Evolutionary conservation across 2,888 invertebrate genomes (phyloP).

Genomic region (Dione juno): DNA sequence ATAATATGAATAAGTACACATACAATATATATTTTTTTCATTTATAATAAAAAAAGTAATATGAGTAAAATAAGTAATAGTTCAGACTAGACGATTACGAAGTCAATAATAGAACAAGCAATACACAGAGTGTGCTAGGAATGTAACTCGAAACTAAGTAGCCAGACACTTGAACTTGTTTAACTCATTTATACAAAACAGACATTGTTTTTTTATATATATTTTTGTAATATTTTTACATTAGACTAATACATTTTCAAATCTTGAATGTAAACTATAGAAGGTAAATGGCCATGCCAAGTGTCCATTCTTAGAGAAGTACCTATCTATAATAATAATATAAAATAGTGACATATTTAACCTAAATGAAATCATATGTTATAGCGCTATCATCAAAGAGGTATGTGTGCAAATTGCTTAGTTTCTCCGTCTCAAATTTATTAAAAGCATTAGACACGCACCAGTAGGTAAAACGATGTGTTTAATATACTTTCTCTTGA

Average conservation of each 20-base stretch:
- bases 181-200: slow-evolving; percentile 27
- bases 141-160: slow-evolving; percentile 30
- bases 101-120: slow-evolving; percentile 23
- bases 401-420: slow-evolving; percentile 41
- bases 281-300: too few species aligned
- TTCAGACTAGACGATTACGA: slow-evolving; percentile 16
- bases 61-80: background rate
- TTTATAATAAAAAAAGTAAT: too few species aligned
- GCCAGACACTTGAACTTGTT: slow-evolving; percentile 11
- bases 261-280: too few species aligned
- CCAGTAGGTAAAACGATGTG: slow-evolving; percentile 36
- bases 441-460: slow-evolving; percentile 41
- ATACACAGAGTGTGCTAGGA: slow-evolving; percentile 32
- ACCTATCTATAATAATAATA: background rate
- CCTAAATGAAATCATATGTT: slow-evolving; percentile 37
- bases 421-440: slow-evolving; percentile 44
- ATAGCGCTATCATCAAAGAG: slow-evolving; percentile 32
- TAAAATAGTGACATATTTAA: background rate
- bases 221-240: too few species aligned
- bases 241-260: too few species aligned
- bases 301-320: too few species aligned
- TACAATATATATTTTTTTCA: too few species aligned
- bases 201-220: slow-evolving; percentile 7
- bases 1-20: too few species aligned
- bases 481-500: slow-evolving; percentile 44